phyloP scores from a whole-genome alignment of 2,888 invertebrate species.

The Chrysolina haemoptera region DNA sequence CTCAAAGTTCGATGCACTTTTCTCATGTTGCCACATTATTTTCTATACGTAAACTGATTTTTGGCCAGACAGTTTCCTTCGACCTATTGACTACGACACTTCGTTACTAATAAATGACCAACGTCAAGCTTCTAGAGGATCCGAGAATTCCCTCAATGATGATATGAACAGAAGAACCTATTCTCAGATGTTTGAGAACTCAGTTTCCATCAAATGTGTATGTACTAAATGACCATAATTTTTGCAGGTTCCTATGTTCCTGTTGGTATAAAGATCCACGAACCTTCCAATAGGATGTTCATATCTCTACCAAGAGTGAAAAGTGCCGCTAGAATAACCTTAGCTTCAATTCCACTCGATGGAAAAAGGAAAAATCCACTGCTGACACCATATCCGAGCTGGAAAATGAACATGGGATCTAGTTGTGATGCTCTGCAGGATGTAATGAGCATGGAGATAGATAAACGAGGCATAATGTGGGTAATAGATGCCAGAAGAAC shows the following conservation, averaged over 20 bases:
- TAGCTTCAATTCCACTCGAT: slow-evolving; percentile 71
- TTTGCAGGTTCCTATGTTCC: neutral
- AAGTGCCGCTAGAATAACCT: slow-evolving; percentile 77
- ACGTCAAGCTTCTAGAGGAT: no score
- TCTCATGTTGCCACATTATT: no score
- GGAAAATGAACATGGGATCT: slow-evolving; percentile 75
- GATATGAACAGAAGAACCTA: no score
- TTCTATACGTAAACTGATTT: slow-evolving; percentile 14
- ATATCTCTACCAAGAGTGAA: slow-evolving; percentile 66
- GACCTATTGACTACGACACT: neutral
- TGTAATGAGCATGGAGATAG: slow-evolving; percentile 81
- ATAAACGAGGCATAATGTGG: slow-evolving; percentile 78
- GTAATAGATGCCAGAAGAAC: slow-evolving; percentile 77
- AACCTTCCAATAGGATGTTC: neutral
- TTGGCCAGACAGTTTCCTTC: slow-evolving; percentile 17
- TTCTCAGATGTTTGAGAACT: no score
- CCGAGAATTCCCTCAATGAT: no score
- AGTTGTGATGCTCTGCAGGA: slow-evolving; percentile 74
- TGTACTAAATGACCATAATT: neutral
- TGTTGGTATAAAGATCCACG: slow-evolving; percentile 7
- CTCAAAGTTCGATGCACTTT: no score
- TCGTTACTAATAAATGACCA: no score
- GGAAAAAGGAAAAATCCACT: slow-evolving; percentile 71
- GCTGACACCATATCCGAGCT: slow-evolving; percentile 77
- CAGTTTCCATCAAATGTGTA: no score